A percentile compares a stretch with the other conserved stretches of the same genome.
Conservation (phyloP, 2,113 vertebrate species). For the Picathartes gymnocephalus region DNA sequence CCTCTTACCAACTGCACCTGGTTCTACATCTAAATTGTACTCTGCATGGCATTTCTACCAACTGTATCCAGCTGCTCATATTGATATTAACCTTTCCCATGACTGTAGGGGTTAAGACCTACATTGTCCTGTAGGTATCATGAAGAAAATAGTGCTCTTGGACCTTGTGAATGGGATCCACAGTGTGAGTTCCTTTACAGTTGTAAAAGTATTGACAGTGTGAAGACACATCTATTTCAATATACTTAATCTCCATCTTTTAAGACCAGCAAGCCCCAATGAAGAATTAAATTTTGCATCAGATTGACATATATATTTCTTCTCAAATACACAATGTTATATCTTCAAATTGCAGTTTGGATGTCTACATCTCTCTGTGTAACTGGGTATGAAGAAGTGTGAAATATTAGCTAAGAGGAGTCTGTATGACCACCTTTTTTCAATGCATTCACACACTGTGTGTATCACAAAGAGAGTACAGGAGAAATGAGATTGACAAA, state of each 20-base stretch:
- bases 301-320: not conserved
- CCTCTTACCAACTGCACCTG: not conserved
- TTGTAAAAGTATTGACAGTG: not conserved
- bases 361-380: not conserved
- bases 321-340: not conserved
- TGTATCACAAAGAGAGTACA: fast-evolving
- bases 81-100: not conserved
- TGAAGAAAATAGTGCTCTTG: not conserved
- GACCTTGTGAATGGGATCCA: not conserved
- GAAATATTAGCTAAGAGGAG: not conserved
- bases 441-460: not conserved
- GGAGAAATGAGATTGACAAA: not conserved
- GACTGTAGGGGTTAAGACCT: not conserved
- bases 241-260: not conserved
- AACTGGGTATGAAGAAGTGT: not conserved
- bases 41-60: not conserved
- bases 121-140: not conserved
- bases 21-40: not conserved
- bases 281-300: not conserved
- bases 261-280: not conserved
- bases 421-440: not conserved
- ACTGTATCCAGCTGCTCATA: not conserved
- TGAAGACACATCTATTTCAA: not conserved
- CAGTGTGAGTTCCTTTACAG: not conserved
- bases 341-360: not conserved